Conservation (phyloP, 1,140 invertebrate species). For the Achatina immaculata region DNA sequence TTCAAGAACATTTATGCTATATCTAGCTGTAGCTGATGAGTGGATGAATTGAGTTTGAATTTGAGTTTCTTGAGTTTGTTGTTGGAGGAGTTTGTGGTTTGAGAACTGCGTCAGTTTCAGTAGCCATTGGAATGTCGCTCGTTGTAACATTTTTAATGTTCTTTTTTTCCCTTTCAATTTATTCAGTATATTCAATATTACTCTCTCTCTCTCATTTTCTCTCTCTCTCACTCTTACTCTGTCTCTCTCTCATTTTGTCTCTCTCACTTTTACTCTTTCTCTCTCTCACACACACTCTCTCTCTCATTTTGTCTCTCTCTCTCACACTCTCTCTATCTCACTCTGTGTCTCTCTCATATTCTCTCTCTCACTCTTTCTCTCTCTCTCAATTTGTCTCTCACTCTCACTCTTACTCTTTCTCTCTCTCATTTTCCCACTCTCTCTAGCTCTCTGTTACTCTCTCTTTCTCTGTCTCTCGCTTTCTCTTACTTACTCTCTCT, state of each 20-base stretch:
- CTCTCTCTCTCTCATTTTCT: conserved; percentile 5
- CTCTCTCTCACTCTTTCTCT: not conserved
- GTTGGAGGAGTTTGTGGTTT: too few relatives aligned
- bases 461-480: too few relatives aligned
- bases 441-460: not conserved
- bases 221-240: not conserved
- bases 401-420: conserved; percentile 1
- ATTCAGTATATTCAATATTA: conserved; percentile 18
- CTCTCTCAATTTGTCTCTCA: not conserved
- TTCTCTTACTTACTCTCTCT: too few relatives aligned
- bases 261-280: not conserved
- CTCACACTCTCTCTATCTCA: not conserved
- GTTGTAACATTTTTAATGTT: not conserved
- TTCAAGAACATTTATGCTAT: not conserved
- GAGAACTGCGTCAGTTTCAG: too few relatives aligned
- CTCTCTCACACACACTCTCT: not conserved
- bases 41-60: too few relatives aligned
- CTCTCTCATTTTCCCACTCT: conserved; percentile 1
- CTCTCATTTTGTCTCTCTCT: not conserved
- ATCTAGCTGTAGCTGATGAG: not conserved
- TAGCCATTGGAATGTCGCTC: not conserved
- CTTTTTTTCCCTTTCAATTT: conserved; percentile 26
- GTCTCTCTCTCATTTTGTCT: conserved; percentile 1
- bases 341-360: not conserved
- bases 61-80: too few relatives aligned